Evolutionary conservation across 2,797 vertebrate genomes (phyloP), one percentile per base, ranked within the genome.

Genomic region (Benthosema pterotum): DNA sequence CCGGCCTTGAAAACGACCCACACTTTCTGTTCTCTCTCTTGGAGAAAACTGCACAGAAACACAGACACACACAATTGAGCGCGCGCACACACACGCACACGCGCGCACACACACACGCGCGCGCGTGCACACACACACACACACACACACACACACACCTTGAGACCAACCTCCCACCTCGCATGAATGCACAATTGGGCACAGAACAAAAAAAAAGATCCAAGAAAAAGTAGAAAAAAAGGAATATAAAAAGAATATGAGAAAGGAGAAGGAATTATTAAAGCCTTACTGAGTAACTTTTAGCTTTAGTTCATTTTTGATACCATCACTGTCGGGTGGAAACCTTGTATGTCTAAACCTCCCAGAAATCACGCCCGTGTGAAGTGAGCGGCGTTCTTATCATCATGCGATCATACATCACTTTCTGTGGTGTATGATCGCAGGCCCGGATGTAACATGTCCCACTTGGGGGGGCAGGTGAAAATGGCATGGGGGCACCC

Each of bases 1-100:
- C 86, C 82, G 82, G 83, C 86, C 86, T 86, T 85, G 77, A 86
- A 81, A 71, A 76, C 3, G 67, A 82, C 84, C 84, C 77, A 62
- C 57, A 19, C 75, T 74, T 16, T 45, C 38, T 59, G 50, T 25
- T 46, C 75, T 74, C 28, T 45, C 38, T 59, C 52, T 25, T 46
- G 56, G 62, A 38, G 32, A 38, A 38, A 38, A 38, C 8, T 9
- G 6, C 32, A 38, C 32, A 9, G 5, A 6, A 5, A 63, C 19
- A 45, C 42, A 9, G 11, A 13, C 5, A 14, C 38, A 18, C 15
- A 18, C 38, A 45, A 3, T 16, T 42, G 32, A 46, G 46, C n/a
- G 8, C 55, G 22, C 60, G 46, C 63, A 25, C 43, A 18, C 55
- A 46, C 32, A 58, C 32, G 52, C 56, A 25, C 69, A 59, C 49